phyloP scores from a whole-genome alignment of 2,113 vertebrate genomes.

The Stigmatopora argus region DNA sequence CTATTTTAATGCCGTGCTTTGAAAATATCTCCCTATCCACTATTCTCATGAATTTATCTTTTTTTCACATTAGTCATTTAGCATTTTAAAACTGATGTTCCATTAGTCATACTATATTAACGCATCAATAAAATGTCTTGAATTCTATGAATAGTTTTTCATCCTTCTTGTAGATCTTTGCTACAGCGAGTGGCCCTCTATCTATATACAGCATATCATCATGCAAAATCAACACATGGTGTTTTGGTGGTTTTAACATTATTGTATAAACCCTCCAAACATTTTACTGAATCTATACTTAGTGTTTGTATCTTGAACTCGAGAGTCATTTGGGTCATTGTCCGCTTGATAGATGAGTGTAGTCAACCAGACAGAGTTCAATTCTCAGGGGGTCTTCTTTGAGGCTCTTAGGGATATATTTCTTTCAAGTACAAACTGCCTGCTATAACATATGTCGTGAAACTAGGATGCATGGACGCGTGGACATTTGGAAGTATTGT shows the following conservation, averaged over 20 bases:
- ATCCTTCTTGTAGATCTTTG: neutral
- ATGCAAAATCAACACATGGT: neutral
- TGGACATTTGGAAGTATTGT: neutral
- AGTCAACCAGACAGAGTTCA: slow-evolving; percentile 30
- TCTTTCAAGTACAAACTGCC: slow-evolving; percentile 7
- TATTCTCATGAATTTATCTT: no score
- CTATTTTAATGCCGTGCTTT: neutral
- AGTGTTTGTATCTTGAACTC: neutral
- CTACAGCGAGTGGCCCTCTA: neutral
- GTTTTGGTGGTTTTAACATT: neutral
- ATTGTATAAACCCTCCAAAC: neutral
- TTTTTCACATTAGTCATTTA: no score
- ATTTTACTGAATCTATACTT: neutral
- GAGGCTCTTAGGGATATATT: slow-evolving; percentile 3
- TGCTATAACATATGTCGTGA: neutral
- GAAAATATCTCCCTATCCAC: neutral
- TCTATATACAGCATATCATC: neutral
- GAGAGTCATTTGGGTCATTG: slow-evolving; percentile 62
- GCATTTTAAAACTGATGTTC: no score
- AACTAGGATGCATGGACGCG: slow-evolving; percentile 1
- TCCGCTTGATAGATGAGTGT: slow-evolving; percentile 43
- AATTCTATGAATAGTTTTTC: no score
- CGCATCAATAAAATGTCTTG: neutral
- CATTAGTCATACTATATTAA: neutral
- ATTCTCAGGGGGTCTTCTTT: slow-evolving; percentile 14